Conservation (phyloP, 2,888 invertebrate genomes). For the Allolobophora icterica region DNA sequence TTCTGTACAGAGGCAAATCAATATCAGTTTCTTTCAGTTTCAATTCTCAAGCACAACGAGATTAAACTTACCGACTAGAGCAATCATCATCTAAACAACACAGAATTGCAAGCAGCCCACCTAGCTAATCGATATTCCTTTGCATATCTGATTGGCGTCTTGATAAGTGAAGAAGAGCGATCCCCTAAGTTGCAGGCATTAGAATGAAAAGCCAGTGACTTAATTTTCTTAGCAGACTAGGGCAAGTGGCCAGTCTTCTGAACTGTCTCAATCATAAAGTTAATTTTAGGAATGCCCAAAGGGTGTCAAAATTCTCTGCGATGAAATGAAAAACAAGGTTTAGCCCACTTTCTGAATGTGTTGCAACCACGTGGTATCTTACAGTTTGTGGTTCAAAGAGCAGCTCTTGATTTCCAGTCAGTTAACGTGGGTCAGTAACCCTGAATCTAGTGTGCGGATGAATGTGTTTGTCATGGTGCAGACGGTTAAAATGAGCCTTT, state of each 20-base stretch:
- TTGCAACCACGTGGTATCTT: not conserved
- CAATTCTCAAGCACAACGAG: not conserved
- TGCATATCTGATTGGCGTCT: not conserved
- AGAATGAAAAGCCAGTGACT: not conserved
- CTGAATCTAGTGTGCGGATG: not conserved
- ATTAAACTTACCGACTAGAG: not conserved
- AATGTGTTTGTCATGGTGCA: not conserved
- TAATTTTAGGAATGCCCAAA: not conserved
- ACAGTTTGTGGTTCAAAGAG: not conserved
- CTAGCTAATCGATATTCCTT: not conserved
- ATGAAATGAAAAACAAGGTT: not conserved
- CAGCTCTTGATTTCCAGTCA: not conserved
- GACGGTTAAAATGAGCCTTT: not conserved
- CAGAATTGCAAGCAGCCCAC: too few species aligned
- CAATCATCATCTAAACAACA: not conserved
- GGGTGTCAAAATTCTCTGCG: not conserved
- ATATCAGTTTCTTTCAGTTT: not conserved
- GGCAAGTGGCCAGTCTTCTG: not conserved
- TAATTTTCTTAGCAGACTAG: not conserved
- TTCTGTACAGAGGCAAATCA: constrained; percentile 7
- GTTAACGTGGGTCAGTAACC: not conserved
- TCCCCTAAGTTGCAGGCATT: not conserved
- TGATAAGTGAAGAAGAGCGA: not conserved
- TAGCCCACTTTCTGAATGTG: not conserved
- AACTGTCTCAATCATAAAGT: not conserved